Evolutionary conservation across 1,140 invertebrate species (phyloP), one percentile per base, ranked within the genome.

Genomic region (Drosophila murphyi): DNA sequence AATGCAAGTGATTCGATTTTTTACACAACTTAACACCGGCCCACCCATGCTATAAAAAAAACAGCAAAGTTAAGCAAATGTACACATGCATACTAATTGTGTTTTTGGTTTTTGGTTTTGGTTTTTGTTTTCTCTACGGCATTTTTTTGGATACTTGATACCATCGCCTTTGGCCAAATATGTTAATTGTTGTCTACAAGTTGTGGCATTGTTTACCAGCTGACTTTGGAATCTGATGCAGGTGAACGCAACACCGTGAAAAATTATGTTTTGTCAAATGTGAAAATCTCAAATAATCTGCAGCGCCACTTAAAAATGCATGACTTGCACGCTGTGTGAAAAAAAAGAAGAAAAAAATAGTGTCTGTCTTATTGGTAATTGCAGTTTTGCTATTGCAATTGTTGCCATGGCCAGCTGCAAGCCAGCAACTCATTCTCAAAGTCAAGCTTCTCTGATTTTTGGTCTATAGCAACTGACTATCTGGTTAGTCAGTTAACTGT

Each of bases 271-370:
- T n/a, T n/a, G 39, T 43, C 39, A 43, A 43, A 43, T 43, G 3
- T 4, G 10, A 43, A 43, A 43, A 43, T 43, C 39, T n/a, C 39
- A 39, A 7, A 39, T 8, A 10, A 10, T 50, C 10, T 60, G 37
- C 20, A 20, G 20, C 20, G 20, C 29, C 52, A 55, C 54, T 67
- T 67, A 34, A 64, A 48, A 61, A 10, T 56, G 34, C 50, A 65
- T 69, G 64, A 72, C 50, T 65, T 39, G 55, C 54, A 37, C 37
- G 51, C 37, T 56, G 51, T 61, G 45, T 56, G 72, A 56, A 41
- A 55, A 55, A 39, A 55, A 39, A n/a, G 12, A 12, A 12, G 12
- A 12, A 12, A 12, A 12, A 12, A 12, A 12, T 50, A 7, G 10
- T 7, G 3, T 50, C 4, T 7, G 12, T 47, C 37, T 60, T 48